Percentiles rank a stretch among this genome's conserved stretches.
phyloP scores from a whole-genome alignment of 2,888 invertebrate species.

The Napeogenes inachia region DNA sequence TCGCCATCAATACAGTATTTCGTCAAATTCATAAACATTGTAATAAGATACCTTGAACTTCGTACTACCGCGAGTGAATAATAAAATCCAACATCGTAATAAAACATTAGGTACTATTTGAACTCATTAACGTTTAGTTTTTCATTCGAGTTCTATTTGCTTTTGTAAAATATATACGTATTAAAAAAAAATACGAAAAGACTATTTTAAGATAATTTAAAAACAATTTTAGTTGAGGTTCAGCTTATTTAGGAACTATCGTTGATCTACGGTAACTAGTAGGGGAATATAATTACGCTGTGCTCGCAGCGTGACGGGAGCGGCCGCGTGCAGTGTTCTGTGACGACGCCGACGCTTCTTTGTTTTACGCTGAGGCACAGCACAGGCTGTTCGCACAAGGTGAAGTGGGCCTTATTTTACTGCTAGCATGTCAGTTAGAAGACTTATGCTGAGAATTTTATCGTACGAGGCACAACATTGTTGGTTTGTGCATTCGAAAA shows the following conservation, averaged over 20 bases:
- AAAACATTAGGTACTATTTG: no score
- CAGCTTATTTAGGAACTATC: not conserved
- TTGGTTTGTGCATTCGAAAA: no score
- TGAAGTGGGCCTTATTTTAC: not conserved
- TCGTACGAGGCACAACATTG: no score
- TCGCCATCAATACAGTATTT: conserved; percentile 14
- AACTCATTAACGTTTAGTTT: not conserved
- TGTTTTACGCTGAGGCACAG: not conserved
- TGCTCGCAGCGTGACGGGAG: conserved; percentile 39
- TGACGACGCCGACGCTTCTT: conserved; percentile 10
- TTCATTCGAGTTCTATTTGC: conserved; percentile 29
- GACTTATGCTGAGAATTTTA: no score
- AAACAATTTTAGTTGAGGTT: no score
- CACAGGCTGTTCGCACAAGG: not conserved
- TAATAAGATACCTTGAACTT: conserved; percentile 42
- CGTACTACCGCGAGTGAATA: conserved; percentile 18
- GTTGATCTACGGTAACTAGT: conserved; percentile 9
- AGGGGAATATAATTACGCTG: conserved; percentile 32
- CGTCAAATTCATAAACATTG: conserved; percentile 14
- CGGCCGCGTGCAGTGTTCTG: conserved; percentile 27
- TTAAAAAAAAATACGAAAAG: no score
- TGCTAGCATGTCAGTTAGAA: no score
- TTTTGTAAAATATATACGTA: conserved; percentile 22
- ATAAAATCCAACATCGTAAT: no score
- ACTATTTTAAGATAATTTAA: no score